Evolutionary conservation across 2,797 vertebrate genomes (phyloP).

Genomic region (Anabacerthia variegaticeps): DNA sequence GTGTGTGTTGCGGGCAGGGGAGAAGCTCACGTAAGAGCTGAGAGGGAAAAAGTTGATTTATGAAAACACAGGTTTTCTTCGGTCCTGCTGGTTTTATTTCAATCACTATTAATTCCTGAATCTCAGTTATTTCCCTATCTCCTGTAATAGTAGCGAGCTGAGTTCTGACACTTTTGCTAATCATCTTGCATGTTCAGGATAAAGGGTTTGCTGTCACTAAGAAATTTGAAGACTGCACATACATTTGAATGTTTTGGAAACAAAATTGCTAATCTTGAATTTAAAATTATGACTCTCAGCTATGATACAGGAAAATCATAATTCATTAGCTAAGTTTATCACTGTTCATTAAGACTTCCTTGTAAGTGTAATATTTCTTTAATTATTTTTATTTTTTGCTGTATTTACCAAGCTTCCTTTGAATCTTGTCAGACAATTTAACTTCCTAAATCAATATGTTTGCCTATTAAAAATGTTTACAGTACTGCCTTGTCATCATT

Average conservation of each 20-base stretch:
- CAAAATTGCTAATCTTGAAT: not conserved
- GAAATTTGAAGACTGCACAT: not conserved
- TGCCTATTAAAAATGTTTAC: slow-evolving; percentile 58
- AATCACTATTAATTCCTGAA: not conserved
- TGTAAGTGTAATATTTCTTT: not conserved
- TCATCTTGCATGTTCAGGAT: not conserved
- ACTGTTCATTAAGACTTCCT: not conserved
- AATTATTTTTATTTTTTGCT: not conserved
- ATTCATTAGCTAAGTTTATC: not conserved
- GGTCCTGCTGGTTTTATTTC: not conserved
- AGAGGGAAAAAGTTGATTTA: not conserved
- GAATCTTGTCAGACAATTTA: not conserved
- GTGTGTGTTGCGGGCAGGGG: fast-evolving
- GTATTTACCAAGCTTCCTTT: slow-evolving; percentile 11
- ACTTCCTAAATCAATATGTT: slow-evolving; percentile 45
- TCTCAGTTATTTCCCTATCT: not conserved
- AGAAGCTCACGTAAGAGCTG: not conserved
- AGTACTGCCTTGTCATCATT: slow-evolving; percentile 31
- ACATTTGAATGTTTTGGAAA: slow-evolving; percentile 3
- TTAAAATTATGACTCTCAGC: not conserved
- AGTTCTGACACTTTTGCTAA: not conserved
- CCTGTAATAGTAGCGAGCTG: not conserved
- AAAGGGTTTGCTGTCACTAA: not conserved
- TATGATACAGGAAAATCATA: not conserved
- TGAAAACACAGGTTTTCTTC: not conserved